Evolutionary conservation across 1,140 invertebrate species (phyloP).

Genomic region (Drosophila tristis): DNA sequence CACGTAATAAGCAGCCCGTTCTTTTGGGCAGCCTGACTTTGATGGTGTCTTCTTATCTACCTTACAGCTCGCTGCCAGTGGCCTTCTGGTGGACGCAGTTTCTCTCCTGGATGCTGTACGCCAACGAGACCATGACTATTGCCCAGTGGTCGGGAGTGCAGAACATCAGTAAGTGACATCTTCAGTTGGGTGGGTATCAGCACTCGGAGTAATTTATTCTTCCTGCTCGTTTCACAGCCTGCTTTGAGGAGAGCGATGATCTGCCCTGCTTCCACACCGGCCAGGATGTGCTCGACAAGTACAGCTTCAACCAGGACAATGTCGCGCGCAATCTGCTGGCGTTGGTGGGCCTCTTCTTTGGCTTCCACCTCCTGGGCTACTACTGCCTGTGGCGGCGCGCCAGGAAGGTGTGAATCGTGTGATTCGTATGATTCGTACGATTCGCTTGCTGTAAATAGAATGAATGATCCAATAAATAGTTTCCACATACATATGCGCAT

Average conservation of each 20-base stretch:
- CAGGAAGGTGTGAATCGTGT: constrained; percentile 85
- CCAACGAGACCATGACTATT: constrained; percentile 94
- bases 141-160: constrained; percentile 90
- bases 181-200: neutral
- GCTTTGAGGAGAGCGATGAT: constrained; percentile 85
- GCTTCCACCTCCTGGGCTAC: constrained; percentile 89
- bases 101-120: constrained; percentile 96
- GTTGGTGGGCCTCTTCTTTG: constrained; percentile 87
- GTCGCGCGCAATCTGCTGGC: constrained; percentile 88
- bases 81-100: constrained; percentile 94
- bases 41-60: neutral
- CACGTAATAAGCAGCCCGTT: constrained; percentile 80
- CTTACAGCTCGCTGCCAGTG: constrained; percentile 90
- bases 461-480: constrained; percentile 34
- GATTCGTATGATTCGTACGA: neutral
- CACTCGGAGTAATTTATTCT: neutral
- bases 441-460: constrained; percentile 40
- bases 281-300: constrained; percentile 88
- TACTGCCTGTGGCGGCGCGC: constrained; percentile 88
- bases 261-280: constrained; percentile 90
- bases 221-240: constrained; percentile 86
- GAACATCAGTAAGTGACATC: constrained; percentile 89
- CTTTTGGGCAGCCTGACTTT: neutral
- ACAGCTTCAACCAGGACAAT: constrained; percentile 89
- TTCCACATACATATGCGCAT: constrained; percentile 15